Evolutionary conservation across 2,113 vertebrate species (phyloP).

Genomic region (Nyctereutes procyonoides): DNA sequence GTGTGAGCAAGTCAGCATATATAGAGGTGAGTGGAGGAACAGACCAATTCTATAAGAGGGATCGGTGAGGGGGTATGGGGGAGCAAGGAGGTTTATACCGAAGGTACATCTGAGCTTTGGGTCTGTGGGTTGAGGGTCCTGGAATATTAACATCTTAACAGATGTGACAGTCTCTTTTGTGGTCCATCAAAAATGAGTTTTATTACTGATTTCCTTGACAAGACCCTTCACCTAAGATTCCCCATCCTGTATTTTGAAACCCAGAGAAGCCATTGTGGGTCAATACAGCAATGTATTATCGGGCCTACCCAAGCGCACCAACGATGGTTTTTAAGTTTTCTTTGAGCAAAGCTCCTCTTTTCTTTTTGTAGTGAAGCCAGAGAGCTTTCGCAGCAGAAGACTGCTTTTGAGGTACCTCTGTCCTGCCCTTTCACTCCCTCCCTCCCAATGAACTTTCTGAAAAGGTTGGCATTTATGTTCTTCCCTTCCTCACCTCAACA

Average conservation of each 20-base stretch:
- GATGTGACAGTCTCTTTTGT: not conserved
- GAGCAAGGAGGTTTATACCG: not conserved
- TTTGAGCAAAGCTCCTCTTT: slow-evolving; percentile 3
- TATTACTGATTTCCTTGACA: slow-evolving; percentile 36
- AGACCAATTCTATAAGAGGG: not conserved
- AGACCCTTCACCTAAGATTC: not conserved
- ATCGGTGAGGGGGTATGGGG: not conserved
- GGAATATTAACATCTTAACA: not conserved
- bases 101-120: not conserved
- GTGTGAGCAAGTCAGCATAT: not conserved
- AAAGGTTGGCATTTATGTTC: slow-evolving; percentile 39
- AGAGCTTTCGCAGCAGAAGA: not conserved
- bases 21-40: not conserved
- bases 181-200: slow-evolving; percentile 20
- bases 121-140: not conserved
- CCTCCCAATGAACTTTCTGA: slow-evolving; percentile 5
- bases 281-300: not conserved
- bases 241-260: slow-evolving; percentile 40
- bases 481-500: slow-evolving; percentile 14
- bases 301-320: not conserved
- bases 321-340: slow-evolving; percentile 36
- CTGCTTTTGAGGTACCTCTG: not conserved
- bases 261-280: not conserved
- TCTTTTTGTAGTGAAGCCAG: slow-evolving; percentile 47
- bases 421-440: not conserved